Evolutionary conservation across 2,113 vertebrate genomes (phyloP), one percentile per base, ranked within the genome.

Genomic region (Tylochromis polylepis): DNA sequence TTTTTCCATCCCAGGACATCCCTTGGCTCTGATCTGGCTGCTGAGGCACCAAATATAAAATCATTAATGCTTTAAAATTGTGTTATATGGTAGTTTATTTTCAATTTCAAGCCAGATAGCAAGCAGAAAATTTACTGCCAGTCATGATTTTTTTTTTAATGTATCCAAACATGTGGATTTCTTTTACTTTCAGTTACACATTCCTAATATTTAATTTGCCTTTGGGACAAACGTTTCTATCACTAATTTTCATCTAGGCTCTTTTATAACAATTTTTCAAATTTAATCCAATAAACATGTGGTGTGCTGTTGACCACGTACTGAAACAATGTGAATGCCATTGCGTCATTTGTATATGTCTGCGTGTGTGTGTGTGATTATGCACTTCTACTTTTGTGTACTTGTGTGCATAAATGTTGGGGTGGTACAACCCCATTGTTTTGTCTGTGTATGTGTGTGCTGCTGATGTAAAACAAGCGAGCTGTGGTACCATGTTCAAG

Each of bases 251-350:
- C 58, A 36, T 65, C 4, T 41, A 16, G 7, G 2, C n/a, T 81
- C 57, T 36, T 27, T 29, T 27, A 31, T 22, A 31, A 56, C 79
- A 90, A 58, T 46, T 85, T 88, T 85, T 83, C 36, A 67, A 20
- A 79, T 88, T 81, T 67, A 49, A 82, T 58, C 55, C 15, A 41
- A 88, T 90, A 92, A 91, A 91, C 87, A 91, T 88, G 84, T 87
- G 89, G 82, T 67, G 79, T 2, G 43, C 83, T 83, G 22, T 55
- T 41, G 22, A 81, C 88, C 81, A 8, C 88, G 79, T n/a, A 41
- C 62, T 81, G 12, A 79, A 83, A 93, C 75, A 77, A 87, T 81
- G 79, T 83, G 82, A 85, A 41, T n/a, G 56, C 82, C 79, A 59
- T 89, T 87, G 72, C 80, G 2, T 90, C 88, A 90, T 49, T 75